Base-by-base conservation (phyloP, 2,888 invertebrate species). In the Enchytraeus crypticus region DNA sequence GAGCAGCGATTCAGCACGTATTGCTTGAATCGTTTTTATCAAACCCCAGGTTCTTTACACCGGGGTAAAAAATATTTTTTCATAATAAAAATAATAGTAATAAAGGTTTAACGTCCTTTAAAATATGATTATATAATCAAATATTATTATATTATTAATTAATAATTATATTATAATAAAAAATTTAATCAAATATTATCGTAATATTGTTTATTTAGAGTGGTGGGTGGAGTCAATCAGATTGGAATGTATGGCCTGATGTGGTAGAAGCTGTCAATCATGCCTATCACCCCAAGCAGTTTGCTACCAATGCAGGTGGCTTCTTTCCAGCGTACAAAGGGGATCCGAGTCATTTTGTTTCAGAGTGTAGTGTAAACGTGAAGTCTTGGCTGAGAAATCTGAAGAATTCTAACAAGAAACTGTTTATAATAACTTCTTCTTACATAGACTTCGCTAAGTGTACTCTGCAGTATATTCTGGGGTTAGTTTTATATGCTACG, bases 361-460 rank as follows among this genome's bases (percentile, higher is more conserved):
- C 84, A 32, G 83, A 82, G 69, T 85, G 75, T 60, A 74, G 73
- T 55, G 64, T 67, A 5, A 68, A 71, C 23, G 67, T 78, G 21
- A 73, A 71, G 61, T 70, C 80, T 5, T 87, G 87, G 87, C 76
- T 88, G 14, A 78, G 79, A 66, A 74, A 82, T 45, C 69, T 88
- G 32, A 83, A 43, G 34, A 21, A n/a, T 45, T 29, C 14, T 27
- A 51, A 45, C 11, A 29, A 33, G 18, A 51, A 32, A 34, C 79
- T 85, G 3, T 88, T 86, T 75, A 78, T 89, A 4, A 79, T 88
- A 23, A 88, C 88, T 1, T 88, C 88, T 1, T 87, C 88, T 0
- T 83, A 86, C 73, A 81, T 83, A 3, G 88, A 88, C 74, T 88
- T 85, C 79, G 87, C 85, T 0, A 80, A 84, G 51, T 82, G 85